phyloP scores from a whole-genome alignment of 2,797 vertebrate species.

The Morelia viridis region DNA sequence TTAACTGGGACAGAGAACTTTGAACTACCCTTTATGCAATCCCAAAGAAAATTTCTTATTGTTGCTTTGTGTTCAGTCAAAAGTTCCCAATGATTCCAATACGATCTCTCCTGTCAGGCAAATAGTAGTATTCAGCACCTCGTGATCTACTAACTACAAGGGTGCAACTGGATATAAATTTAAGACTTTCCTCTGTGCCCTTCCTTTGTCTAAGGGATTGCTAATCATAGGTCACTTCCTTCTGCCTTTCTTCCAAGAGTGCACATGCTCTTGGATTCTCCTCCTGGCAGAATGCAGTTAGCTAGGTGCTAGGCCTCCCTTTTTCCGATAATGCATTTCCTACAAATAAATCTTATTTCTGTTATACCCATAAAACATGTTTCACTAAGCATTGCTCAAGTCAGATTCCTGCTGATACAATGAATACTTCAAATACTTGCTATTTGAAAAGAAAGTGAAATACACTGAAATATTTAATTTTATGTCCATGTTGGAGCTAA shows the following conservation, averaged over 20 bases:
- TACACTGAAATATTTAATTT: background rate
- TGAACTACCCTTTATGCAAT: too few species aligned
- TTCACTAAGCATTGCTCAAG: background rate
- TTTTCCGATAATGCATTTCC: background rate
- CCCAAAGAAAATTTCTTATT: too few species aligned
- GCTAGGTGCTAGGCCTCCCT: background rate
- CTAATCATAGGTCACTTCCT: background rate
- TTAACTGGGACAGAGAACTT: too few species aligned
- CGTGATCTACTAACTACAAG: too few species aligned
- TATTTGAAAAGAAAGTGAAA: background rate
- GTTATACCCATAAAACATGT: background rate
- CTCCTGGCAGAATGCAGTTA: background rate
- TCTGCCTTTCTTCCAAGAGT: background rate
- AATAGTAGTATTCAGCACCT: too few species aligned
- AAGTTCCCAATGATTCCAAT: too few species aligned
- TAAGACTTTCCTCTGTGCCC: too few species aligned
- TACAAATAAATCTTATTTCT: background rate
- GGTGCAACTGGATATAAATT: too few species aligned
- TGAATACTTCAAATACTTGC: background rate
- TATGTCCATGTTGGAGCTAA: background rate
- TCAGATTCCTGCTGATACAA: background rate
- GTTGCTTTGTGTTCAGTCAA: too few species aligned
- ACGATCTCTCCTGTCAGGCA: too few species aligned
- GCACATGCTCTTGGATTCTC: background rate
- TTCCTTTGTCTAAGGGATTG: background rate